Percentiles rank a stretch among this genome's conserved stretches.
Evolutionary conservation across 2,888 invertebrate genomes (phyloP).

Genomic region (Penaeus monodon): DNA sequence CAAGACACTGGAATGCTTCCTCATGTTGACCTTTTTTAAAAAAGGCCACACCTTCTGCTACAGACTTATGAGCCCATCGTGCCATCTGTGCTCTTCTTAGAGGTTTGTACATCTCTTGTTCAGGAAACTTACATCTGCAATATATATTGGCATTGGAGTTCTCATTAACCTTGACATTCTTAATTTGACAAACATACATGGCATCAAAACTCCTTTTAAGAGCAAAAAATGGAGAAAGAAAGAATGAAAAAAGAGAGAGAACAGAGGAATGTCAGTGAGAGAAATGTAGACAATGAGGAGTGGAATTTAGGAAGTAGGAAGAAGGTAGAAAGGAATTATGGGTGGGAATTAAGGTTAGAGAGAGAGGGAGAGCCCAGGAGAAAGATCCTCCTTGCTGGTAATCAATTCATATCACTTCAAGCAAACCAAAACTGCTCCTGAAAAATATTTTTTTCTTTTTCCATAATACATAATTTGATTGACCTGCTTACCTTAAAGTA

Average conservation of each 20-base stretch:
- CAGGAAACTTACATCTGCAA: slow-evolving; percentile 39
- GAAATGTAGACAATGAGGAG: not conserved
- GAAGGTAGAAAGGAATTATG: not conserved
- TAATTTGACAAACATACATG: not conserved
- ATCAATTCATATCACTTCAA: not conserved
- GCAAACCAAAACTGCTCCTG: not conserved
- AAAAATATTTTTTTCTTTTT: not conserved
- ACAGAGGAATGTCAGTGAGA: not conserved
- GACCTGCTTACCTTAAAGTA: slow-evolving; percentile 38
- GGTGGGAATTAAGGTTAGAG: not conserved
- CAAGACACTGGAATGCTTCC: slow-evolving; percentile 94
- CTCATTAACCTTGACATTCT: not conserved
- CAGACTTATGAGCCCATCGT: slow-evolving; percentile 93
- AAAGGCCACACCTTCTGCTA: slow-evolving; percentile 94
- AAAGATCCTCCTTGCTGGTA: not conserved
- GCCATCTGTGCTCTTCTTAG: slow-evolving; percentile 90
- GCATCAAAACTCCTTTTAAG: not conserved
- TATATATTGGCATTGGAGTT: not conserved
- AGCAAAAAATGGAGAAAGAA: not conserved
- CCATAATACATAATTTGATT: not conserved
- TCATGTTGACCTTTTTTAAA: slow-evolving; percentile 93
- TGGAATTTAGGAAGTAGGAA: not conserved
- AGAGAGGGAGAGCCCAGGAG: not conserved
- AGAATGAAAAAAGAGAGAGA: not conserved
- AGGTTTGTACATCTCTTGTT: slow-evolving; percentile 70